A percentile compares a stretch with the other conserved stretches of the same genome.
Evolutionary conservation across 2,113 vertebrate species (phyloP).

Genomic region (Actenoides lindsayi): DNA sequence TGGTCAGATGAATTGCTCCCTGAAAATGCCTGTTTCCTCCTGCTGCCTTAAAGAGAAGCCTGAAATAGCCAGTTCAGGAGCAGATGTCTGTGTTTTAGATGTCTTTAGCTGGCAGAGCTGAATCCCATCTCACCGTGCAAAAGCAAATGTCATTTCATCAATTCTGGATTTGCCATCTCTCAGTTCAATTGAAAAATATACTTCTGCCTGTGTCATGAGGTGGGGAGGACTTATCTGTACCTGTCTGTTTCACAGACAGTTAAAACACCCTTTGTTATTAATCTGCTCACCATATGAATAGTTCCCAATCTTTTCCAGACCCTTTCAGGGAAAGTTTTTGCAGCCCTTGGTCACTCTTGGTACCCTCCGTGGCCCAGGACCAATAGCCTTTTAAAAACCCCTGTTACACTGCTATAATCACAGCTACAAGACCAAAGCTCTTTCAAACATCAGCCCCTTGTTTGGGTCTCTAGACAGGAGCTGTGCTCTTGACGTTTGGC

Average conservation of each 20-base stretch:
- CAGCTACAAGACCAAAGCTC: neutral
- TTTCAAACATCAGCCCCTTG: neutral
- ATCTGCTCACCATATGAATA: neutral
- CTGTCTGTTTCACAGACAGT: neutral
- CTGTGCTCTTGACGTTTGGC: neutral
- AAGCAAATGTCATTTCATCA: constrained; percentile 38
- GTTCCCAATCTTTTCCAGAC: neutral
- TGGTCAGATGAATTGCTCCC: neutral
- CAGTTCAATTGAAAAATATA: constrained; percentile 32
- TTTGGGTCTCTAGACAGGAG: neutral
- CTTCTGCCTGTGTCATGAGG: neutral
- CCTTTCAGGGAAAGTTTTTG: neutral
- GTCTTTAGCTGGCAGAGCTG: neutral
- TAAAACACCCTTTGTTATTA: neutral
- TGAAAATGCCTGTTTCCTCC: neutral
- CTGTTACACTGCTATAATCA: neutral
- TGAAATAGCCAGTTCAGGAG: neutral
- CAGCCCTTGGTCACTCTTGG: neutral
- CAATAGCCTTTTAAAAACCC: neutral
- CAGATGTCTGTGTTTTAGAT: neutral
- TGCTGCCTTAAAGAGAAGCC: neutral
- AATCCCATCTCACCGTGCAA: neutral
- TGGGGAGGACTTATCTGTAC: constrained; percentile 3
- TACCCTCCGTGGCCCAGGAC: neutral
- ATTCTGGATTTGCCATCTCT: constrained; percentile 20